Evolutionary conservation across 1,140 invertebrate species (phyloP).

Genomic region (Littorina saxatilis): DNA sequence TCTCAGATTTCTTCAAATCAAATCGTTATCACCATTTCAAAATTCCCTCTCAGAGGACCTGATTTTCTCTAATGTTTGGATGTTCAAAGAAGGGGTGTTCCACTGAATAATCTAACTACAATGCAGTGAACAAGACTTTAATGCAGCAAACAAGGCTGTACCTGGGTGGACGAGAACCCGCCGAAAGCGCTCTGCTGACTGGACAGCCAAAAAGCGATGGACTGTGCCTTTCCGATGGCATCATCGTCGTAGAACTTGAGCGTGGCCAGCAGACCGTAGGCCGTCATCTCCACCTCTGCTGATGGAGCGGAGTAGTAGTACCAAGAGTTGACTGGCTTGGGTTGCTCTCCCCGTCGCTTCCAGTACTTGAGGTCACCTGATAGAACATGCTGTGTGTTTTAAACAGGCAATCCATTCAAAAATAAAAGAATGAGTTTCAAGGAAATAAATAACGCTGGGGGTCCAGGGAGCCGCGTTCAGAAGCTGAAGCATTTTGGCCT

Average conservation of each 20-base stretch:
- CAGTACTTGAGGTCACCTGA: constrained; percentile 69
- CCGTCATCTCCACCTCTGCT: constrained; percentile 91
- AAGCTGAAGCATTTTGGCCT: no score
- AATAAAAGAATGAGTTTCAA: no score
- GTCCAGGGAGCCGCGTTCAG: no score
- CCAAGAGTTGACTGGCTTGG: constrained; percentile 46
- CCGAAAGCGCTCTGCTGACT: constrained; percentile 86
- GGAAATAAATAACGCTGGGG: no score
- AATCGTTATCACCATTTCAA: no score
- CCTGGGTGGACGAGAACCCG: constrained; percentile 86
- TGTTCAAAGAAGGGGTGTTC: no score
- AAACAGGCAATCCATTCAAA: not conserved
- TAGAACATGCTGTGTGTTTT: no score
- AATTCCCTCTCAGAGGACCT: no score
- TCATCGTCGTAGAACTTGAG: constrained; percentile 47
- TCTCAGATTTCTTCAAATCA: no score
- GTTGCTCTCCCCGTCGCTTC: constrained; percentile 47
- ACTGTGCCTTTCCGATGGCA: constrained; percentile 78
- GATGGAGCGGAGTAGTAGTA: constrained; percentile 77
- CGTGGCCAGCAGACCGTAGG: constrained; percentile 85
- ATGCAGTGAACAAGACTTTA: no score
- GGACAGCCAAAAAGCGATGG: constrained; percentile 90
- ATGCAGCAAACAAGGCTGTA: constrained; percentile 26
- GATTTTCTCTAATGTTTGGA: no score
- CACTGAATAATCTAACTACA: no score